Evolutionary conservation across 2,797 vertebrate species (phyloP).

Genomic region (Ibycter americanus): DNA sequence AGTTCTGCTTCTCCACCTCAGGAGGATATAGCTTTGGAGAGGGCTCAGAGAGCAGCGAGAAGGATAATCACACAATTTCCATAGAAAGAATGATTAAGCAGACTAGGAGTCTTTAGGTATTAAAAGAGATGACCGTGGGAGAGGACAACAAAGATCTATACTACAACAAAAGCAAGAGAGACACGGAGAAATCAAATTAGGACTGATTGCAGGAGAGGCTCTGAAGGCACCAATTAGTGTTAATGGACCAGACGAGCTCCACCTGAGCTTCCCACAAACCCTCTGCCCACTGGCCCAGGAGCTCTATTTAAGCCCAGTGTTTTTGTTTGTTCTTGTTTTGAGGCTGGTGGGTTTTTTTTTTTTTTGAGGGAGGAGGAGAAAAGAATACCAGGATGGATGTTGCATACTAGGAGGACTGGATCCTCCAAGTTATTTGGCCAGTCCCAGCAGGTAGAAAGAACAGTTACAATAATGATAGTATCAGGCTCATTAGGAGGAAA

Average conservation of each 20-base stretch:
- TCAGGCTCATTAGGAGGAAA: not conserved
- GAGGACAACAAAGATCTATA: not conserved
- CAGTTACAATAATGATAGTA: not conserved
- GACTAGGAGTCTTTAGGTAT: not conserved
- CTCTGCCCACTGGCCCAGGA: not conserved
- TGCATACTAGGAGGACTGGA: not conserved
- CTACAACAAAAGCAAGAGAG: not conserved
- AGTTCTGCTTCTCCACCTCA: not conserved
- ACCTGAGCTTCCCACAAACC: not conserved
- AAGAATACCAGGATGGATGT: not conserved
- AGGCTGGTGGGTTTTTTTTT: no score
- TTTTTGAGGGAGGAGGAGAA: no score
- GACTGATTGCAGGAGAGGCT: not conserved
- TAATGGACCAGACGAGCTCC: not conserved
- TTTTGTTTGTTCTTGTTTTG: accelerated
- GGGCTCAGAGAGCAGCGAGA: not conserved
- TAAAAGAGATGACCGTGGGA: not conserved
- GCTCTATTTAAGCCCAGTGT: not conserved
- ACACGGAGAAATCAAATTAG: not conserved
- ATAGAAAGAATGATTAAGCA: not conserved
- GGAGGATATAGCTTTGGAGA: not conserved
- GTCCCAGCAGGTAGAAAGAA: not conserved
- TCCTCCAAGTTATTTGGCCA: not conserved
- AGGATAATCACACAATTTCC: not conserved
- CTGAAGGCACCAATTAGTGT: accelerated